phyloP scores from a whole-genome alignment of 2,113 vertebrate species.

The Bombycilla garrulus region DNA sequence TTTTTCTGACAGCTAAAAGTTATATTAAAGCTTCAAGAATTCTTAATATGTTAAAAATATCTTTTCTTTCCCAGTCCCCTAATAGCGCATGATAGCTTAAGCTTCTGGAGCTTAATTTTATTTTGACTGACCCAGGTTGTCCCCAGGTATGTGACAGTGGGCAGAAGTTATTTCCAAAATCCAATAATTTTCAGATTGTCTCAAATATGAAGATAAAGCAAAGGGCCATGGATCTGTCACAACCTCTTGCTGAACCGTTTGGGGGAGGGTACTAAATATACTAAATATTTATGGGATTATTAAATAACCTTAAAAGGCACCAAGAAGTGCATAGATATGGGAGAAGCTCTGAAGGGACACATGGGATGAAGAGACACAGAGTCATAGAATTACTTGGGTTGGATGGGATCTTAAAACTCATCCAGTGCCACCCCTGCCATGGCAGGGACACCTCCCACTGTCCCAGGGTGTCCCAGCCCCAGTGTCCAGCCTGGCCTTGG shows the following conservation, averaged over 20 bases:
- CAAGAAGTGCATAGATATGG: not conserved
- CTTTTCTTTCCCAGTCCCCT: not conserved
- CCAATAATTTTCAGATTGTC: not conserved
- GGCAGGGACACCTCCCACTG: not conserved
- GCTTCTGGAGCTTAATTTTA: not conserved
- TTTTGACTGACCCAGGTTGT: not conserved
- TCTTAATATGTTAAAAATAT: not conserved
- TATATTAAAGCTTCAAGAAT: not conserved
- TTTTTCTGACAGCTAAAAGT: not conserved
- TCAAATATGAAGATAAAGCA: not conserved
- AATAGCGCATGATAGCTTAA: not conserved
- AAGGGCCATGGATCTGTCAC: not conserved
- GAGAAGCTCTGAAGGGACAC: not conserved
- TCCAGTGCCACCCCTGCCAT: fast-evolving
- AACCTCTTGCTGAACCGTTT: not conserved
- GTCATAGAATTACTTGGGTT: not conserved
- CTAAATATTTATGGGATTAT: not conserved
- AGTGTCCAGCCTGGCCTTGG: not conserved
- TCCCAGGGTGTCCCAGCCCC: not conserved
- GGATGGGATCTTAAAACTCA: fast-evolving
- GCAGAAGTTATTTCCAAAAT: not conserved
- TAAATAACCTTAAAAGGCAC: not conserved
- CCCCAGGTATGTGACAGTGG: not conserved
- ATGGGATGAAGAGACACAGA: not conserved
- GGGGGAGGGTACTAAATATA: not conserved